Evolutionary conservation across 1,140 invertebrate species (phyloP).

Genomic region (Melanaphis sacchari): DNA sequence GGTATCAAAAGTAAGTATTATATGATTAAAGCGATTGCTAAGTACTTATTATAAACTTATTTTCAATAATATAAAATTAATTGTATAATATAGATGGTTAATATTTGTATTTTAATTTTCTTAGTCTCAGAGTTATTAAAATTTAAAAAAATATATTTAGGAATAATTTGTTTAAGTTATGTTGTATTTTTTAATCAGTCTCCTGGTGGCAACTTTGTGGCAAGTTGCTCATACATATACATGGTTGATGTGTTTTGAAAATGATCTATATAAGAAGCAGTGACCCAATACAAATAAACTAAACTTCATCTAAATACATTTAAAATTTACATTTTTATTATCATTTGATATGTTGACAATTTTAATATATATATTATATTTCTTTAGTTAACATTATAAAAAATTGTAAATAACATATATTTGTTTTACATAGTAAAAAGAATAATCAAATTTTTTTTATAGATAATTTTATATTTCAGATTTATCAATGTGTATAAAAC

Average conservation of each 20-base stretch:
- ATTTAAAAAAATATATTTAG: too few species aligned
- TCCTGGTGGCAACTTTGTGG: constrained; percentile 81
- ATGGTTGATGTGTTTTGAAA: constrained; percentile 94
- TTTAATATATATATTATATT: constrained; percentile 82
- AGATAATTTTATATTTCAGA: constrained; percentile 15
- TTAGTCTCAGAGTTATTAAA: too few species aligned
- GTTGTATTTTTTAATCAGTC: constrained; percentile 89
- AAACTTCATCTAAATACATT: constrained; percentile 74
- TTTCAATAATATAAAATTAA: too few species aligned
- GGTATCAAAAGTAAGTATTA: too few species aligned
- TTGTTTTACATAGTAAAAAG: constrained; percentile 26
- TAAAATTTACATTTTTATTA: constrained; percentile 68
- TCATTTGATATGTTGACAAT: constrained; percentile 73
- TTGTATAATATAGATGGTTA: too few species aligned
- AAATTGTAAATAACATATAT: not conserved
- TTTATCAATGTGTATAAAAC: constrained; percentile 85
- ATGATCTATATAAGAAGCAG: constrained; percentile 95
- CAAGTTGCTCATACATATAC: constrained; percentile 96
- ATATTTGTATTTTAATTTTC: too few species aligned
- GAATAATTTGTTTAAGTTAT: constrained; percentile 65
- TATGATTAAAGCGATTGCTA: too few species aligned
- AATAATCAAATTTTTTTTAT: not conserved
- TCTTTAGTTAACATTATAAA: constrained; percentile 84
- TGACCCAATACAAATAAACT: constrained; percentile 93
- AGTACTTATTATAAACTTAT: too few species aligned